Percentiles rank a stretch among this genome's conserved stretches.
Evolutionary conservation across 2,888 invertebrate species (phyloP).

Genomic region (Andrena praecox): DNA sequence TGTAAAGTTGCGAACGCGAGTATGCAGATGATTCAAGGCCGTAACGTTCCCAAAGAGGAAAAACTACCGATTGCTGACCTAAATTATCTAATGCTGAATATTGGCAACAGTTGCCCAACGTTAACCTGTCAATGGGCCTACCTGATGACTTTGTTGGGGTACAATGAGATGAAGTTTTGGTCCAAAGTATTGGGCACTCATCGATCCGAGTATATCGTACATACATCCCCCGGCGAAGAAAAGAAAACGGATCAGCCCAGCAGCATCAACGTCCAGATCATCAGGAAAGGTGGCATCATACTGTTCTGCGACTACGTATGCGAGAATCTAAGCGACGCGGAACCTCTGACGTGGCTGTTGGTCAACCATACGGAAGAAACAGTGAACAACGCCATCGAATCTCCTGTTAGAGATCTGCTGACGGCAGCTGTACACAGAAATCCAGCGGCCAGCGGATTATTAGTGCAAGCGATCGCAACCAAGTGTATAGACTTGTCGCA

Average conservation of each 20-base stretch:
- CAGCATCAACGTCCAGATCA: constrained; percentile 87
- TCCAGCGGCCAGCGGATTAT: constrained; percentile 89
- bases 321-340: constrained; percentile 90
- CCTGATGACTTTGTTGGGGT: constrained; percentile 90
- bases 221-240: constrained; percentile 80
- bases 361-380: constrained; percentile 90
- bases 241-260: constrained; percentile 22
- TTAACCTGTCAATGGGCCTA: constrained; percentile 93
- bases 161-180: constrained; percentile 91
- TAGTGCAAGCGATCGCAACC: constrained; percentile 90
- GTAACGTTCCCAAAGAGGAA: constrained; percentile 80
- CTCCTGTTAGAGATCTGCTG: constrained; percentile 88
- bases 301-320: constrained; percentile 92
- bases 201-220: constrained; percentile 41
- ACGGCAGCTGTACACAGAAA: constrained; percentile 87
- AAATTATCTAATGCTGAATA: constrained; percentile 87
- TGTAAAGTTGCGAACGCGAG: constrained; percentile 87
- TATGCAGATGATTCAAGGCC: constrained; percentile 84
- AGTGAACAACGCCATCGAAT: constrained; percentile 88
- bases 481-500: constrained; percentile 86
- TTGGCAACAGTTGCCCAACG: constrained; percentile 87
- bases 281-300: constrained; percentile 89
- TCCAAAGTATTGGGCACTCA: constrained; percentile 86
- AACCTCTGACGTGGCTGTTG: constrained; percentile 92
- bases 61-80: constrained; percentile 86